phyloP scores from a whole-genome alignment of 1,140 invertebrate species.

The Melanaphis sacchari region DNA sequence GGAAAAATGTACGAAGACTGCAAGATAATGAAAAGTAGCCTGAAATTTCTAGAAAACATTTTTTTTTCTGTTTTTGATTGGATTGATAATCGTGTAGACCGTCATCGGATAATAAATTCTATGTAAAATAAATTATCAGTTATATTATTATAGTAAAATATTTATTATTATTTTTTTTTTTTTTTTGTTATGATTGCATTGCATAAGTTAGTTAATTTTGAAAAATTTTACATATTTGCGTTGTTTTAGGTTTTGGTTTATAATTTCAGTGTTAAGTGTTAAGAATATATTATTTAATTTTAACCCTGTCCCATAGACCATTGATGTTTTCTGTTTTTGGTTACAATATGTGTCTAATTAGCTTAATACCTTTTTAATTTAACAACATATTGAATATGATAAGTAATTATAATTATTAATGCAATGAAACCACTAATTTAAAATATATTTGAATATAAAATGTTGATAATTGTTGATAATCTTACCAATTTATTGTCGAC shows the following conservation, averaged over 20 bases:
- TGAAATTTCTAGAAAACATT: neutral
- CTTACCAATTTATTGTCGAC: neutral
- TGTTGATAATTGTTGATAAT: neutral
- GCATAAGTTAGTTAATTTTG: no score
- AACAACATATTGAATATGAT: neutral
- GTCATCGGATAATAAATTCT: neutral
- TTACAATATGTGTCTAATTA: no score
- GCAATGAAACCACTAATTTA: neutral
- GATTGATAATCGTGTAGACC: neutral
- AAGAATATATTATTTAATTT: no score
- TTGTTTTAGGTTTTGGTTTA: no score
- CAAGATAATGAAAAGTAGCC: neutral
- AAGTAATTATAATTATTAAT: neutral
- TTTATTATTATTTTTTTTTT: no score
- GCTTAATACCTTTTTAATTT: neutral
- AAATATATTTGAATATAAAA: neutral
- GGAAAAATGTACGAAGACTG: neutral
- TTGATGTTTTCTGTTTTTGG: no score
- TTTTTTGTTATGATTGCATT: no score
- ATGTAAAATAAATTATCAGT: neutral
- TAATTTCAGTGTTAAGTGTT: no score
- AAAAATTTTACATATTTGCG: no score
- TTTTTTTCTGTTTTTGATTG: neutral
- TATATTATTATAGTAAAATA: no score
- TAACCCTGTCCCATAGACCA: no score